These are phyloP conservation scores for Rhinopomastus cyanomelas DNA, from an alignment of 2,113 vertebrate genomes.

Conservation along the genomic window DNA sequence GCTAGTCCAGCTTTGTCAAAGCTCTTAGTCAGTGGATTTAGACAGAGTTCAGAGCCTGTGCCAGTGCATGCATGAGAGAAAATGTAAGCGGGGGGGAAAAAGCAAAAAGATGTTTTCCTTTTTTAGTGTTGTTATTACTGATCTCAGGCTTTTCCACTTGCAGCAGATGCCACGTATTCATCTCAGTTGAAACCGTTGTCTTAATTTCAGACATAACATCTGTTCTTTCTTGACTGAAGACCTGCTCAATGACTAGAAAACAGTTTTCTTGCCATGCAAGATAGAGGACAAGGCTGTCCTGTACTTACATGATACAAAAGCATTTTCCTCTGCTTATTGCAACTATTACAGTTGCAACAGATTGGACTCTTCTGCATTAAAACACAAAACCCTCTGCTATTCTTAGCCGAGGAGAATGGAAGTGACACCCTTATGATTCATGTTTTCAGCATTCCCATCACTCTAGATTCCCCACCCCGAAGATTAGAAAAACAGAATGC, in stretches of 20 bases:
- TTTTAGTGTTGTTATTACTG: background rate
- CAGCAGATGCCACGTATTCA: background rate
- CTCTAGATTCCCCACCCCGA: background rate
- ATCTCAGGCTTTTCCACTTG: background rate
- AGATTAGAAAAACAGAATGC: background rate
- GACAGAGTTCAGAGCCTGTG: background rate
- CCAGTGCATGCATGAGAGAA: background rate
- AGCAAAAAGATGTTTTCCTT: background rate
- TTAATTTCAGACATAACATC: constrained; percentile 25
- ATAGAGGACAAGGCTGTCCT: background rate
- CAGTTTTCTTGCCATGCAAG: background rate
- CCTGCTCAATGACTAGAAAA: background rate
- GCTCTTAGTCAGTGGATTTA: background rate
- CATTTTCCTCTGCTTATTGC: background rate
- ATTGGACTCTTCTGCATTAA: background rate
- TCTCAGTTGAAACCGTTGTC: background rate
- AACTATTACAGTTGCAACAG: background rate
- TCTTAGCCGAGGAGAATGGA: background rate
- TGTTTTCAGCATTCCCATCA: background rate
- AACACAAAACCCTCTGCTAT: background rate
- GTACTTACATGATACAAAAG: background rate
- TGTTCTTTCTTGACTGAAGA: constrained; percentile 3
- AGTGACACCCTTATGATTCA: background rate
- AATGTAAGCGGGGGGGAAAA: background rate
- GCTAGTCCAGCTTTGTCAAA: background rate